These are phyloP conservation scores for Megalurothrips usitatus DNA, from an alignment of 2,888 invertebrate genomes.

Conservation along the genomic window DNA sequence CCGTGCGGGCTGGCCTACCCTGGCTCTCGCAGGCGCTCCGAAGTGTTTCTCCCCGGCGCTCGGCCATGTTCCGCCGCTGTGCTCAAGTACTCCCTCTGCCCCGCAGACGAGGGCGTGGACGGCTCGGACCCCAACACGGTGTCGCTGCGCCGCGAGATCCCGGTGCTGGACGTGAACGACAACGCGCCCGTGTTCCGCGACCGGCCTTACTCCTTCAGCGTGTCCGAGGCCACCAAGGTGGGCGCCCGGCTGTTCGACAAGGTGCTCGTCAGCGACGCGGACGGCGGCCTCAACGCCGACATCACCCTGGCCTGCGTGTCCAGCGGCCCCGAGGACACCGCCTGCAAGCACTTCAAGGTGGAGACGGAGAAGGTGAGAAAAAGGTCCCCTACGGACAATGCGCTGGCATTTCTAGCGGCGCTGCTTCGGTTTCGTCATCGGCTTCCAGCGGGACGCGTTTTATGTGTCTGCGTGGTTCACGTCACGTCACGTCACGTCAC, in stretches of 20 bases:
- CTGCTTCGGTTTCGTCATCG: background rate
- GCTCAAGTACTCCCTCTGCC: background rate
- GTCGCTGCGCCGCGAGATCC: conserved; percentile 69
- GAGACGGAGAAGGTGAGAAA: conserved; percentile 61
- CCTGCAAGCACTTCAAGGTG: conserved; percentile 65
- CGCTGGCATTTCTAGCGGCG: no score
- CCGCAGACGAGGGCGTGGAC: conserved; percentile 62
- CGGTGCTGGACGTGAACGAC: conserved; percentile 74
- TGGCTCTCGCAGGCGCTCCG: no score
- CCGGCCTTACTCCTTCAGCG: conserved; percentile 66
- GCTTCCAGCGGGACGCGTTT: background rate
- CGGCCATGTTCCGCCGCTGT: no score
- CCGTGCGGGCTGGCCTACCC: no score
- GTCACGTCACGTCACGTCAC: no score
- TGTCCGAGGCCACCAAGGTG: conserved; percentile 63
- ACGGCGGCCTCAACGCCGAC: conserved; percentile 68
- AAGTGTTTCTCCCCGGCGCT: no score
- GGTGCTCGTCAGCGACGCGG: conserved; percentile 66
- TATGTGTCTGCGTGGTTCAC: background rate
- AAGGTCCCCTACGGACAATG: no score
- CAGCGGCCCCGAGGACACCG: conserved; percentile 56
- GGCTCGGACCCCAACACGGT: conserved; percentile 73
- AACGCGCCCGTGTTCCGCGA: conserved; percentile 70
- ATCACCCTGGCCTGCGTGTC: conserved; percentile 61
- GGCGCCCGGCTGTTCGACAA: conserved; percentile 60